A percentile compares a stretch with the other conserved stretches of the same genome.
These are phyloP conservation scores for Clarias magur DNA, from an alignment of 2,113 vertebrate species.

Conservation along the genomic window DNA sequence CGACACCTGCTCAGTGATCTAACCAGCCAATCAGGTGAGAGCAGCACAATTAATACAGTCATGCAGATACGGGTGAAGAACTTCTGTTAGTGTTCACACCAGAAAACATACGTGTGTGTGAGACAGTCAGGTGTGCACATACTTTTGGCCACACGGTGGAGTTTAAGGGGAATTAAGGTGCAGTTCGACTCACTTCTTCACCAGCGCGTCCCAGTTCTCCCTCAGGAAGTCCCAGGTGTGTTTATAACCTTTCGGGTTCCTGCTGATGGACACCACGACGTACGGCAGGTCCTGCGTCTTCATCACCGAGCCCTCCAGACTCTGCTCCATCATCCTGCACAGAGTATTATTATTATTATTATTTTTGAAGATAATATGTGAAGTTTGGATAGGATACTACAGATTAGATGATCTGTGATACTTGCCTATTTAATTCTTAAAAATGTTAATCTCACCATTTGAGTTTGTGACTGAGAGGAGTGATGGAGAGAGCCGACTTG, in stretches of 20 bases:
- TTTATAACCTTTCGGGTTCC: slow-evolving; percentile 76
- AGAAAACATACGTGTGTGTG: too few relatives aligned
- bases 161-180: not conserved
- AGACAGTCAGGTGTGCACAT: too few relatives aligned
- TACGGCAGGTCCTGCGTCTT: slow-evolving; percentile 85
- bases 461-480: slow-evolving; percentile 75
- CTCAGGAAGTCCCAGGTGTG: slow-evolving; percentile 83
- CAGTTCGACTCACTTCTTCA: slow-evolving; percentile 80
- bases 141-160: too few relatives aligned
- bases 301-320: slow-evolving; percentile 79
- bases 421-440: not conserved
- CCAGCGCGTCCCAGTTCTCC: slow-evolving; percentile 79
- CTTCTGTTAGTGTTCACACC: too few relatives aligned
- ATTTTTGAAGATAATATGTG: not conserved
- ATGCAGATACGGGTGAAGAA: too few relatives aligned
- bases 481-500: slow-evolving; percentile 75
- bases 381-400: not conserved
- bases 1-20: too few relatives aligned
- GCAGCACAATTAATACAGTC: too few relatives aligned
- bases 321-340: slow-evolving; percentile 83
- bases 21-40: too few relatives aligned
- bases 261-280: slow-evolving; percentile 73
- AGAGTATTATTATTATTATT: not conserved
- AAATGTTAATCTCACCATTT: slow-evolving; percentile 69
- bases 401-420: not conserved